Conservation (phyloP, 2,797 vertebrate species). For the Silurus lanzhouensis region DNA sequence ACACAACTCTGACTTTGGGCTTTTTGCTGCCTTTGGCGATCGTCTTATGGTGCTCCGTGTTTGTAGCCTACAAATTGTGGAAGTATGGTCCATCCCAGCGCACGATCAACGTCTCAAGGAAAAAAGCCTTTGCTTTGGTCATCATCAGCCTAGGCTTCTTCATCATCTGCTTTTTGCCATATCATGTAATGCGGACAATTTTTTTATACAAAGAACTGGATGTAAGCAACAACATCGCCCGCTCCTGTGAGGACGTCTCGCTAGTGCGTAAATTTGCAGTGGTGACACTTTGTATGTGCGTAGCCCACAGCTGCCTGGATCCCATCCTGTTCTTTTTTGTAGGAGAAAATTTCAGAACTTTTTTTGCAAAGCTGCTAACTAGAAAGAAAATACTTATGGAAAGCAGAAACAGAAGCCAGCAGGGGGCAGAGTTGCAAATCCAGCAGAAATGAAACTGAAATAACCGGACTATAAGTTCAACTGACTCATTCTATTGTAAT, state of each 20-base stretch:
- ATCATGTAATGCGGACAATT: conserved; percentile 71
- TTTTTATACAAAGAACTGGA: conserved; percentile 56
- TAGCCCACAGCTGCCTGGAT: conserved; percentile 73
- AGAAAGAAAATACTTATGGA: neutral
- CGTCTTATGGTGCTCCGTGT: conserved; percentile 70
- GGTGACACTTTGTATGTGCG: conserved; percentile 68
- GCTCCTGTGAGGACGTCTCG: conserved; percentile 7
- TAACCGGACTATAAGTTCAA: neutral
- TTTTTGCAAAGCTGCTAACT: conserved; percentile 36
- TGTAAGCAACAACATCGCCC: neutral
- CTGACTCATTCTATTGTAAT: neutral
- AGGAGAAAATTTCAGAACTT: conserved; percentile 72
- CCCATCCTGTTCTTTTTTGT: conserved; percentile 78
- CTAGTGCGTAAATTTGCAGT: conserved; percentile 66
- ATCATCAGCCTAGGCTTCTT: conserved; percentile 72
- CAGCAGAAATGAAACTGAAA: conserved; percentile 19
- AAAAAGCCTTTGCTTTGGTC: conserved; percentile 70
- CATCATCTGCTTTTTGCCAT: conserved; percentile 77
- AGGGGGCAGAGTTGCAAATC: conserved; percentile 38
- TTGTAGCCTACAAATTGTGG: conserved; percentile 66
- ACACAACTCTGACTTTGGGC: conserved; percentile 61
- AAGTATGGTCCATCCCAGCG: conserved; percentile 40
- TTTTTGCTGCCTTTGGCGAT: conserved; percentile 70
- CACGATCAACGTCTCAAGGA: conserved; percentile 52
- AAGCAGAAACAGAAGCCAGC: neutral